A percentile compares a stretch with the other conserved stretches of the same genome.
Conservation (phyloP, 2,888 invertebrate species). For the Alsophila aescularia region DNA sequence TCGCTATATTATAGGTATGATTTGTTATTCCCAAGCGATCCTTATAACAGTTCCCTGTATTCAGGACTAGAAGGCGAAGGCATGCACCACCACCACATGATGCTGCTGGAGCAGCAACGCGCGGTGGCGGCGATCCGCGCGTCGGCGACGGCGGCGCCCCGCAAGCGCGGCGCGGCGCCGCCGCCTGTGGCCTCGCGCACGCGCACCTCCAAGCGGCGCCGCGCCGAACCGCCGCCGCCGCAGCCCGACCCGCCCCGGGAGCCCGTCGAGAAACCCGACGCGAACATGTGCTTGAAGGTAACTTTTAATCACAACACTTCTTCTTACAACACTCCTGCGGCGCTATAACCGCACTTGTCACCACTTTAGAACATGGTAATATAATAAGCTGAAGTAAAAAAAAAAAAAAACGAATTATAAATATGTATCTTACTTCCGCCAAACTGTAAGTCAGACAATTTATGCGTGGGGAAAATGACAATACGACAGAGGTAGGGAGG, state of each 20-base stretch:
- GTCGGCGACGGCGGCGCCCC: constrained; percentile 50
- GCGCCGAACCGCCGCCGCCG: constrained; percentile 67
- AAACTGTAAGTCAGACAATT: no score
- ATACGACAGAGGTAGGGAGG: no score
- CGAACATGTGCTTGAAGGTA: constrained; percentile 87
- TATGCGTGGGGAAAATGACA: no score
- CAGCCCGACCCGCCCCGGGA: constrained; percentile 86
- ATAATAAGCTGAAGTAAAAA: no score
- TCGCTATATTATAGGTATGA: no score
- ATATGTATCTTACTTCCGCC: no score
- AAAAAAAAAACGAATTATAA: no score
- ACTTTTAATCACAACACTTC: not conserved
- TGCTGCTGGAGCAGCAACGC: constrained; percentile 83
- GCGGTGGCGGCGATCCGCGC: constrained; percentile 67
- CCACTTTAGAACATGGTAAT: no score
- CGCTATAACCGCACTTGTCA: no score
- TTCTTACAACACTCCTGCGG: no score
- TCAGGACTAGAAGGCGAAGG: constrained; percentile 79
- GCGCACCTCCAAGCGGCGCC: constrained; percentile 65
- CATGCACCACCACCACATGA: constrained; percentile 85
- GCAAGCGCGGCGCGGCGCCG: constrained; percentile 63
- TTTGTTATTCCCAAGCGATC: no score
- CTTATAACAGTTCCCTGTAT: not conserved
- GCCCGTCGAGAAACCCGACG: constrained; percentile 91
- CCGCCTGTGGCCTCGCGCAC: constrained; percentile 64